Evolutionary conservation across 2,797 vertebrate species (phyloP), one percentile per base, ranked within the genome.

Genomic region (Sparus aurata): DNA sequence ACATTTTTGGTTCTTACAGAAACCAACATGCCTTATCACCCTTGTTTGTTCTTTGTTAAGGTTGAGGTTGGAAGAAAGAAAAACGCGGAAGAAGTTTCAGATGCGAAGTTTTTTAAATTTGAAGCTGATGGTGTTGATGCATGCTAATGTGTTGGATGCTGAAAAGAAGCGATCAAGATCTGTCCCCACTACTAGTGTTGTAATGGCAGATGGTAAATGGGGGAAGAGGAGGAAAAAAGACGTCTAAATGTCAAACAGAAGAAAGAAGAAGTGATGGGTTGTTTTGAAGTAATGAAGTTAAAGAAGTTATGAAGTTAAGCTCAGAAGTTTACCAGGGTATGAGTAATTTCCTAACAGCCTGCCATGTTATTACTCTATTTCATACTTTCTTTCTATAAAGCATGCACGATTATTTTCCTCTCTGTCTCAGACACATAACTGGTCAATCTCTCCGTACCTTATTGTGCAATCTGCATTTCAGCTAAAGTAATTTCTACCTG

Each of bases 101-200:
- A 98, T 98, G 96, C 96, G 96, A 97, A 98, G 97, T 98, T 98
- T 95, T 97, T 97, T 96, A 96, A 98, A 94, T 97, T 97, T 98
- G 98, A 96, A 96, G 97, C 97, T 97, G 96, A 97, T 98, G 97
- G 96, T 98, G 97, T 98, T 97, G 98, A 98, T 98, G 97, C 98
- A 98, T 98, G 97, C 93, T 94, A 93, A 92, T 94, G 83, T 97
- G 94, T 97, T 96, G 97, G 96, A 97, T 95, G 97, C 91, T 91
- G 93, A 93, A 93, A 82, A 96, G 97, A 98, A 97, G 94, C 90
- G 77, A 81, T 92, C 92, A 93, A 94, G 93, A 94, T 92, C 92
- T 88, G 82, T 88, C 93, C 89, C 91, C 89, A 83, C 92, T 92
- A 89, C 93, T 93, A 93, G 91, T 93, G 92, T 92, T 93, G 92